Conservation (phyloP, 2,888 invertebrate species). For the Pterostichus madidus region DNA sequence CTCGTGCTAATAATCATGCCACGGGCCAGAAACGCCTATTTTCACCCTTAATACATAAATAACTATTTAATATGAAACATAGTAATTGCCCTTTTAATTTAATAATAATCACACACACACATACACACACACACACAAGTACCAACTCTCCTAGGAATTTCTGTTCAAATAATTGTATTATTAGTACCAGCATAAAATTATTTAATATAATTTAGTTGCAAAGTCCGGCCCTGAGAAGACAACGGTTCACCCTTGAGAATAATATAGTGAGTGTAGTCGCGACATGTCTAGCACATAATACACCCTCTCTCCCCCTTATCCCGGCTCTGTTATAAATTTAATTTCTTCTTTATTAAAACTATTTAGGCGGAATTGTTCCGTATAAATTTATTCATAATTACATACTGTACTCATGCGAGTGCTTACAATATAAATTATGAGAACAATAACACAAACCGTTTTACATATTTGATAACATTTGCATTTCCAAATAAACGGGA, state of each 20-base stretch:
- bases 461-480: slow-evolving; percentile 20
- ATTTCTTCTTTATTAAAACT: slow-evolving; percentile 56
- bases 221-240: not conserved
- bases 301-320: not conserved
- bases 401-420: not conserved
- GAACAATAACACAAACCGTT: slow-evolving; percentile 5
- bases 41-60: no score
- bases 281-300: slow-evolving; percentile 52
- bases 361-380: slow-evolving; percentile 19
- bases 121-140: no score
- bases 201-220: not conserved
- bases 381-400: slow-evolving; percentile 47
- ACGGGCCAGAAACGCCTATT: no score
- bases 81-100: no score
- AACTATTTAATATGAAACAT: no score
- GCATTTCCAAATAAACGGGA: slow-evolving; percentile 21
- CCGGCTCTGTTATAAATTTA: slow-evolving; percentile 40
- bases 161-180: no score
- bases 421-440: slow-evolving; percentile 5
- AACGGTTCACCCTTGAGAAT: slow-evolving; percentile 35
- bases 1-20: no score
- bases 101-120: no score
- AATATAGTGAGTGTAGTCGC: slow-evolving; percentile 6
- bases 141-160: no score
- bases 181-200: not conserved